These are phyloP conservation scores for Halictus ligatus DNA, from an alignment of 2,888 invertebrate species.

Conservation along the genomic window DNA sequence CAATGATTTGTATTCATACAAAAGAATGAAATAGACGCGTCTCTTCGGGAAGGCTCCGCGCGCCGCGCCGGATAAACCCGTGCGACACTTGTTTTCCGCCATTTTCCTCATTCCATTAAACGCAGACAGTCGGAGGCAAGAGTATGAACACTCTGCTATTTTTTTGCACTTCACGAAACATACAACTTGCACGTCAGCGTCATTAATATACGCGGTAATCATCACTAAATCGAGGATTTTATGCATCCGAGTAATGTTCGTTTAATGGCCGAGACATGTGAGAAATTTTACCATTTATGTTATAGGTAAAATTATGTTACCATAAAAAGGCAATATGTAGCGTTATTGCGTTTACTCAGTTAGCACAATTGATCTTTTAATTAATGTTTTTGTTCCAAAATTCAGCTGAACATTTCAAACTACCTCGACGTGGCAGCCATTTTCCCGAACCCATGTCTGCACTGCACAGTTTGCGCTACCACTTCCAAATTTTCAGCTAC, in stretches of 20 bases:
- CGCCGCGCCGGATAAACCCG: neutral
- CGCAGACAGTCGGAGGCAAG: neutral
- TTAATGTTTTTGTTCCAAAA: too few relatives aligned
- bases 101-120: constrained; percentile 2
- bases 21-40: neutral
- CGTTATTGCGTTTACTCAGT: too few relatives aligned
- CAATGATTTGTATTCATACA: constrained; percentile 26
- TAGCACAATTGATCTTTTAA: too few relatives aligned
- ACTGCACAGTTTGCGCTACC: too few relatives aligned
- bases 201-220: neutral
- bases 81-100: constrained; percentile 1
- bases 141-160: neutral
- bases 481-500: neutral
- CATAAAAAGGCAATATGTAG: neutral
- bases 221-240: neutral
- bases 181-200: neutral
- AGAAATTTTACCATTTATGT: neutral
- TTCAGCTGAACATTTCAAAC: neutral
- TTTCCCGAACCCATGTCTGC: neutral
- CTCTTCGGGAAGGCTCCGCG: neutral
- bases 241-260: neutral
- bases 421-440: neutral
- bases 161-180: neutral
- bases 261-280: neutral
- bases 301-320: neutral